Evolutionary conservation across 2,797 vertebrate species (phyloP).

Genomic region (Gobionotothen gibberifrons): DNA sequence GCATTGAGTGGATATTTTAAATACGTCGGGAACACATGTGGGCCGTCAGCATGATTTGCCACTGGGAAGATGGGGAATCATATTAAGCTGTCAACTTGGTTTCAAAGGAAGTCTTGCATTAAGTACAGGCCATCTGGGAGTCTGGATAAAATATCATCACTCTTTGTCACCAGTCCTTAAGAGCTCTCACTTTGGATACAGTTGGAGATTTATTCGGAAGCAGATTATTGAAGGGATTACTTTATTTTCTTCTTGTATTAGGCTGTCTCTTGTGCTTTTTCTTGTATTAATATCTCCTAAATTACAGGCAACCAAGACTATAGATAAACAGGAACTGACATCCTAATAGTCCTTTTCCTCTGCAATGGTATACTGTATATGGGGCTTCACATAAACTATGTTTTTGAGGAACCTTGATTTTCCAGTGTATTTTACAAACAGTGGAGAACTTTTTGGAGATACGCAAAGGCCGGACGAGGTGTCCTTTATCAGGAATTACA

Average conservation of each 20-base stretch:
- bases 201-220: conserved; percentile 27
- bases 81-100: conserved; percentile 51
- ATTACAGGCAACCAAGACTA: conserved; percentile 3
- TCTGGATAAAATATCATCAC: conserved; percentile 37
- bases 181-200: conserved; percentile 29
- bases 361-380: not conserved
- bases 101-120: conserved; percentile 51
- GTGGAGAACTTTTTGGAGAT: too few species aligned
- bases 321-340: conserved; percentile 1
- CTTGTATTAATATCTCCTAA: conserved; percentile 3
- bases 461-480: too few species aligned
- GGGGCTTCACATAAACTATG: not conserved
- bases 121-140: conserved; percentile 41
- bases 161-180: conserved; percentile 28
- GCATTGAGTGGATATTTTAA: conserved; percentile 50
- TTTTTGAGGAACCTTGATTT: not conserved
- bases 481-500: too few species aligned
- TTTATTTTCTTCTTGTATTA: conserved; percentile 31
- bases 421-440: not conserved
- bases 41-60: conserved; percentile 57
- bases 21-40: conserved; percentile 65
- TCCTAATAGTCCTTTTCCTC: not conserved
- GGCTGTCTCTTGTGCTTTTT: conserved; percentile 4
- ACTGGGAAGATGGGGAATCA: conserved; percentile 42
- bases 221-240: conserved; percentile 30